Conservation (phyloP, 1,140 invertebrate genomes). For the Neodiprion pinetum region DNA sequence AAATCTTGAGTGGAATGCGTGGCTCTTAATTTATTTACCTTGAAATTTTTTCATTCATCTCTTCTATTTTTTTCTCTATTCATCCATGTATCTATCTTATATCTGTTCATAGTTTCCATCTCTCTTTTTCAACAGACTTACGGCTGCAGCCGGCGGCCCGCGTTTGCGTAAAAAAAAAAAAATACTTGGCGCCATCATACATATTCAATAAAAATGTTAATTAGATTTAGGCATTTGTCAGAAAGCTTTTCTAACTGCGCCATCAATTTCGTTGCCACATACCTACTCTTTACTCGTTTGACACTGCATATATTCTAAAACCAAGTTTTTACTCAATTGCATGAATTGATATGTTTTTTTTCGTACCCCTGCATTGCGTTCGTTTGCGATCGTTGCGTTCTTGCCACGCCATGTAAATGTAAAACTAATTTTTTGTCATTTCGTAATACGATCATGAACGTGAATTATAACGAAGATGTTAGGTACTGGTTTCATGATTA, state of each 20-base stretch:
- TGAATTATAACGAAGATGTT: too few relatives aligned
- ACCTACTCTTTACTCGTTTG: neutral
- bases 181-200: neutral
- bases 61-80: neutral
- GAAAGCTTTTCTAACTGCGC: neutral
- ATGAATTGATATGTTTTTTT: too few relatives aligned
- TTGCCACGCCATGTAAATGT: too few relatives aligned
- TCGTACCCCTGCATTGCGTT: too few relatives aligned
- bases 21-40: neutral
- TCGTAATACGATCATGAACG: too few relatives aligned
- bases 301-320: too few relatives aligned
- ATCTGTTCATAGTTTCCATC: neutral
- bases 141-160: neutral
- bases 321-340: too few relatives aligned
- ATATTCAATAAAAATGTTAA: conserved; percentile 1
- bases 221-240: neutral
- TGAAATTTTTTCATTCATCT: neutral
- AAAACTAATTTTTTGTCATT: too few relatives aligned
- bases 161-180: neutral
- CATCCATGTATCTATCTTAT: neutral
- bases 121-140: neutral
- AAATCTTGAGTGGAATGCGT: neutral
- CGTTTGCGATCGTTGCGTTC: too few relatives aligned
- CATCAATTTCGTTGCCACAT: neutral
- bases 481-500: too few relatives aligned